Percentiles rank a stretch among this genome's conserved stretches.
phyloP scores from a whole-genome alignment of 2,797 vertebrate species.

The Crocidura indochinensis region DNA sequence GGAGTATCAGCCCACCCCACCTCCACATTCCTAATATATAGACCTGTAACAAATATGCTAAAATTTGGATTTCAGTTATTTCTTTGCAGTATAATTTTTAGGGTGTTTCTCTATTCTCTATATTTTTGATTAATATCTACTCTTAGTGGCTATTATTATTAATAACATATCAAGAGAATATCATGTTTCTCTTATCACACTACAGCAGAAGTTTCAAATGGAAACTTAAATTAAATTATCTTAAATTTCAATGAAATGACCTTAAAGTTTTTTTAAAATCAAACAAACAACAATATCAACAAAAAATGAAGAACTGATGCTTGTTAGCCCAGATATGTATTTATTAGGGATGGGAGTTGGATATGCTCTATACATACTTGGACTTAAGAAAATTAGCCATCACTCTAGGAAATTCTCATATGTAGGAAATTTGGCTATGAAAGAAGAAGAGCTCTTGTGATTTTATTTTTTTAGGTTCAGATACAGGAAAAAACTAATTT shows the following conservation, averaged over 20 bases:
- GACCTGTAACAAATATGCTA: neutral
- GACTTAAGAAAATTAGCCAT: too few relatives aligned
- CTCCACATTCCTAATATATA: too few relatives aligned
- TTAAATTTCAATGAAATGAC: neutral
- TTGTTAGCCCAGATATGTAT: too few relatives aligned
- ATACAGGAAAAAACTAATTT: neutral
- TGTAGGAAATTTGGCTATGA: too few relatives aligned
- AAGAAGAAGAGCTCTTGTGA: too few relatives aligned
- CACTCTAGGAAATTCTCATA: too few relatives aligned
- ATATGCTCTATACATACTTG: too few relatives aligned
- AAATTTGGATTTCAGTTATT: neutral
- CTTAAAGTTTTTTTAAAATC: neutral
- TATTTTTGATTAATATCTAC: neutral
- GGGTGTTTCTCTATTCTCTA: neutral
- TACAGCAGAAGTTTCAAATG: neutral
- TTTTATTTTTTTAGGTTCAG: too few relatives aligned
- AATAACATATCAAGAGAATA: neutral
- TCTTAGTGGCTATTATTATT: neutral
- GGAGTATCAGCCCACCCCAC: too few relatives aligned
- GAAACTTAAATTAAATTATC: neutral
- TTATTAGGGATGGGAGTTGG: too few relatives aligned
- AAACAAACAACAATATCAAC: neutral
- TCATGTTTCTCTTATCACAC: neutral
- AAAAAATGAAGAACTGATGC: too few relatives aligned
- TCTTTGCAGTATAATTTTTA: neutral